Conservation (phyloP, 2,797 vertebrate species). For the Sarcophilus harrisii region DNA sequence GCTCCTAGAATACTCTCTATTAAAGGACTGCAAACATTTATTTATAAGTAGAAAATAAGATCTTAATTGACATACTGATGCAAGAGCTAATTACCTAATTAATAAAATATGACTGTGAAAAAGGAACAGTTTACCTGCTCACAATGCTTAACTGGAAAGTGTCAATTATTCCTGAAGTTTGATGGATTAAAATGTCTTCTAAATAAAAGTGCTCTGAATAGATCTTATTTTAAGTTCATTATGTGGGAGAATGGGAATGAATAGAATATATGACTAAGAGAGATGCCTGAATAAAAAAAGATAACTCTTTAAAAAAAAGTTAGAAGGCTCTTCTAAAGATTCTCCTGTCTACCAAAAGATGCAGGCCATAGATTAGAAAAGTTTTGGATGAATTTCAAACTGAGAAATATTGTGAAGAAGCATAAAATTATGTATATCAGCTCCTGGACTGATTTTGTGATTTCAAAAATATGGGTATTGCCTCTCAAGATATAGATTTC, state of each 20-base stretch:
- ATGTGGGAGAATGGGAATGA: not conserved
- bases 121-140: slow-evolving; percentile 22
- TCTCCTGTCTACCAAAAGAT: not conserved
- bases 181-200: not conserved
- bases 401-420: not conserved
- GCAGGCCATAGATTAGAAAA: not conserved
- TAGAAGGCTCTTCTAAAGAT: not conserved
- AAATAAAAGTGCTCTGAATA: not conserved
- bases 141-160: not conserved
- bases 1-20: not conserved
- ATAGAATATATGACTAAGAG: not conserved
- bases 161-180: not conserved
- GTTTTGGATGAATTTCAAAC: not conserved
- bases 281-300: not conserved
- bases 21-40: not conserved
- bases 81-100: slow-evolving; percentile 2
- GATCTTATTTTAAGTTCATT: not conserved
- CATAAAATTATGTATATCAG: not conserved
- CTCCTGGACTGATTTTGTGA: not conserved
- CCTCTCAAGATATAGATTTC: not conserved
- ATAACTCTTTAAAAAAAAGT: not conserved
- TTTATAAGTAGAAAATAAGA: not conserved
- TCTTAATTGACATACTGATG: not conserved
- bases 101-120: not conserved
- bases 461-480: not conserved